Evolutionary conservation across 2,888 invertebrate species (phyloP), one percentile per base, ranked within the genome.

Genomic region (Drepana falcataria): DNA sequence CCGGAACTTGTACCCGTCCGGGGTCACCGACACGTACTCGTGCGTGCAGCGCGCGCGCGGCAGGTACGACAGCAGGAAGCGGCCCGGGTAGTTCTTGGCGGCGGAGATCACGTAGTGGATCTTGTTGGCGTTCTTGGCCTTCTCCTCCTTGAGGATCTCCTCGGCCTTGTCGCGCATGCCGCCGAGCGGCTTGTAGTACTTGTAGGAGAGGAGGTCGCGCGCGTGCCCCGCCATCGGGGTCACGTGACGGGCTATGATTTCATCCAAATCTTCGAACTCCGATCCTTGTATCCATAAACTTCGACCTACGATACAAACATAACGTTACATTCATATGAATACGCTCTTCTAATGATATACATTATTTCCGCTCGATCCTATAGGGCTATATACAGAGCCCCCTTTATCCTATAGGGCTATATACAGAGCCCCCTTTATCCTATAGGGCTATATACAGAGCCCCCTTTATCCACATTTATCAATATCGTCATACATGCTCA

Each of bases 201-300:
- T 98, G 87, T 98, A 98, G 48, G 95, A 93, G 53, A 98, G 88
- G 47, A 99, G 92, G 77, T 99, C 99, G 2, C 98, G 93, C 0
- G 97, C 98, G 75, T 95, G 95, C 0, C 96, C 94, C 0, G 99
- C 98, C 98, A 99, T 98, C 0, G 99, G 99, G 58, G 97, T 98
- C 3, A 99, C 95, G 85, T 98, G 94, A 7, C 99, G 94, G 0
- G 99, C 99, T 55, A 99, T 97, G 58, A 99, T 99, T 94, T 99
- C 99, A 84, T 99, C 99, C 41, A 99, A 91, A 87, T 99, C 99
- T 89, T 99, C 99, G 83, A 98, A 99, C 76, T 98, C 98, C 72
- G 98, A 97, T 59, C 93, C 94, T 44, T 95, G 95, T 68, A 99
- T 99, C 94, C 95, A 95, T 7, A 99, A 91, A 77, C 92, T 93